phyloP scores from a whole-genome alignment of 2,888 invertebrate species.

The Lithosia quadra region DNA sequence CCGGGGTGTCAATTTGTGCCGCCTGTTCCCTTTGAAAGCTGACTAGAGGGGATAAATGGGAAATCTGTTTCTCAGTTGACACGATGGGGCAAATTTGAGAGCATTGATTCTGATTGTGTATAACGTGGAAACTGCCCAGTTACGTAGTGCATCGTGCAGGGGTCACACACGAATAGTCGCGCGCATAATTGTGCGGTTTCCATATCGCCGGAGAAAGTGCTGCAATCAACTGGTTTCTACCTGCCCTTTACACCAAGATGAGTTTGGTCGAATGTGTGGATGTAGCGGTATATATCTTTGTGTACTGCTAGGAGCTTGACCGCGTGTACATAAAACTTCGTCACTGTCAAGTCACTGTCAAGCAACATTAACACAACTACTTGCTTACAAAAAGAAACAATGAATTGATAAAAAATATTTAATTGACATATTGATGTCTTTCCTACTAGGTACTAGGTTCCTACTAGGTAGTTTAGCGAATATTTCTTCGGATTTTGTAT shows the following conservation, averaged over 20 bases:
- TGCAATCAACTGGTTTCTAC: conserved; percentile 44
- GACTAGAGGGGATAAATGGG: too few species aligned
- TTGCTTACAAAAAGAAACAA: background rate
- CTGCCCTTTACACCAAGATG: conserved; percentile 11
- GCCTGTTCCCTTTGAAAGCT: too few species aligned
- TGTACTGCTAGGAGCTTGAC: background rate
- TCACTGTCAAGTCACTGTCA: background rate
- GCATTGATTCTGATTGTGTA: background rate
- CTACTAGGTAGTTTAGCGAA: too few species aligned
- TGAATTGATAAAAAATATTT: background rate
- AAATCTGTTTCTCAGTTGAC: too few species aligned
- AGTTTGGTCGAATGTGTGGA: background rate
- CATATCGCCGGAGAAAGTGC: conserved; percentile 44
- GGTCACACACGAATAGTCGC: conserved; percentile 35
- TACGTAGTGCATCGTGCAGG: background rate
- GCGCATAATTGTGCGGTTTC: conserved; percentile 47
- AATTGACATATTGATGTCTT: background rate
- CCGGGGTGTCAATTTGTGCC: too few species aligned
- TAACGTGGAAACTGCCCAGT: background rate
- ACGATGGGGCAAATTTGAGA: too few species aligned
- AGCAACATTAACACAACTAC: background rate
- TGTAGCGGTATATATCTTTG: background rate
- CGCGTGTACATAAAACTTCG: background rate
- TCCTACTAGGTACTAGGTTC: background rate
- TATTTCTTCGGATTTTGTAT: too few species aligned